Evolutionary conservation across 1,140 invertebrate species (phyloP).

Genomic region (Neodiprion pinetum): DNA sequence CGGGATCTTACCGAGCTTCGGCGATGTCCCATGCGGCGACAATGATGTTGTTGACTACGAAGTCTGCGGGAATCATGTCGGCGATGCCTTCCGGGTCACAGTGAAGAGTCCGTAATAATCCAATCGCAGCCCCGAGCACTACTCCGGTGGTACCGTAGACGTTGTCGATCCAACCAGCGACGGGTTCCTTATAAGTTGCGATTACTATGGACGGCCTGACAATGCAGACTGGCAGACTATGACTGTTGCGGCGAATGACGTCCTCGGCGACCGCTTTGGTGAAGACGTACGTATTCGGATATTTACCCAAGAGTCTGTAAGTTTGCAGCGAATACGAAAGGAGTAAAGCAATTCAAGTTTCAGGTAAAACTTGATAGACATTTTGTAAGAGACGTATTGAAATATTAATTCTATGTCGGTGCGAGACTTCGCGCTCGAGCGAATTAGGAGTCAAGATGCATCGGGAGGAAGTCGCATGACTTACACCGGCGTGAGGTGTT

Average conservation of each 20-base stretch:
- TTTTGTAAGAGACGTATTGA: conserved; percentile 14
- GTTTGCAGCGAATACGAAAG: neutral
- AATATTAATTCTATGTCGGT: neutral
- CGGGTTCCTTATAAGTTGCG: conserved; percentile 76
- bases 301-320: conserved; percentile 72
- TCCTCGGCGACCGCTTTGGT: conserved; percentile 86
- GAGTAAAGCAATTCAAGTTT: neutral
- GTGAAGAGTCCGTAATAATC: conserved; percentile 75
- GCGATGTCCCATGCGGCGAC: conserved; percentile 73
- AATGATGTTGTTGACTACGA: conserved; percentile 83
- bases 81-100: conserved; percentile 70
- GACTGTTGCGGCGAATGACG: conserved; percentile 69
- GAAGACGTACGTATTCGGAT: conserved; percentile 86
- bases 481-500: conserved; percentile 57
- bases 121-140: conserved; percentile 72
- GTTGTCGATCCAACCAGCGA: conserved; percentile 86
- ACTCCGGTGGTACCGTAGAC: conserved; percentile 81
- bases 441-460: neutral
- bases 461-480: conserved; percentile 13
- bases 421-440: neutral
- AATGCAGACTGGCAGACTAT: conserved; percentile 75
- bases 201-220: conserved; percentile 80
- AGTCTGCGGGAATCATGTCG: conserved; percentile 89
- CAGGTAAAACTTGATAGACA: neutral
- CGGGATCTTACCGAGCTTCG: conserved; percentile 50